Percentiles rank a stretch among this genome's conserved stretches.
Evolutionary conservation across 2,113 vertebrate genomes (phyloP).

Genomic region (Boulengeromyrus knoepffleri): DNA sequence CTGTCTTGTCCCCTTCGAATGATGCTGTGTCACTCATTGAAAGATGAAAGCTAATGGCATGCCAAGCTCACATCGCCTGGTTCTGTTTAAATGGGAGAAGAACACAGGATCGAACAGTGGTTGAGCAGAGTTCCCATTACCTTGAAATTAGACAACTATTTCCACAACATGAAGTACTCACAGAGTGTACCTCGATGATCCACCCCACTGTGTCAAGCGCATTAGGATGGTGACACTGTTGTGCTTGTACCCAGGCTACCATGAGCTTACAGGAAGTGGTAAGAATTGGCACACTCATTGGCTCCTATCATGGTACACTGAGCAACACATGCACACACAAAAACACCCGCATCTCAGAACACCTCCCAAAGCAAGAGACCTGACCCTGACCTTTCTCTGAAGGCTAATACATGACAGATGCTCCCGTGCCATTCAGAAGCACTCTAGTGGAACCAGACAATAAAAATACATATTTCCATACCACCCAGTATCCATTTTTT

Average conservation of each 20-base stretch:
- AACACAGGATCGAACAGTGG: background rate
- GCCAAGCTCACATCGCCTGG: background rate
- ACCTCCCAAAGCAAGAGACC: background rate
- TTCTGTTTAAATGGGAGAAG: background rate
- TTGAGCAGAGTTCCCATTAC: background rate
- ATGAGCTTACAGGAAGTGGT: background rate
- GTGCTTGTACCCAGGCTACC: background rate
- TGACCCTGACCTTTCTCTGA: background rate
- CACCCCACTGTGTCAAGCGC: background rate
- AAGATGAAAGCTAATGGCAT: background rate
- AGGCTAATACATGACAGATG: background rate
- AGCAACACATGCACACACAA: background rate
- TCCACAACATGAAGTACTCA: background rate
- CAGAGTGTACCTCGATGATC: background rate
- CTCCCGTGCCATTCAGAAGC: background rate
- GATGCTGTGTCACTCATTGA: background rate
- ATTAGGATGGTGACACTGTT: background rate
- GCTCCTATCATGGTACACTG: background rate
- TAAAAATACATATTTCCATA: background rate
- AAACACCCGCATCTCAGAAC: background rate
- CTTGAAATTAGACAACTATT: background rate
- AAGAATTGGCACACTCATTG: background rate
- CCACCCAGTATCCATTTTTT: background rate
- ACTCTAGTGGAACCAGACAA: background rate
- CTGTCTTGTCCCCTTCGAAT: background rate